These are phyloP conservation scores for Meriones psammophilus DNA, from an alignment of 2,797 vertebrate genomes.

Conservation along the genomic window DNA sequence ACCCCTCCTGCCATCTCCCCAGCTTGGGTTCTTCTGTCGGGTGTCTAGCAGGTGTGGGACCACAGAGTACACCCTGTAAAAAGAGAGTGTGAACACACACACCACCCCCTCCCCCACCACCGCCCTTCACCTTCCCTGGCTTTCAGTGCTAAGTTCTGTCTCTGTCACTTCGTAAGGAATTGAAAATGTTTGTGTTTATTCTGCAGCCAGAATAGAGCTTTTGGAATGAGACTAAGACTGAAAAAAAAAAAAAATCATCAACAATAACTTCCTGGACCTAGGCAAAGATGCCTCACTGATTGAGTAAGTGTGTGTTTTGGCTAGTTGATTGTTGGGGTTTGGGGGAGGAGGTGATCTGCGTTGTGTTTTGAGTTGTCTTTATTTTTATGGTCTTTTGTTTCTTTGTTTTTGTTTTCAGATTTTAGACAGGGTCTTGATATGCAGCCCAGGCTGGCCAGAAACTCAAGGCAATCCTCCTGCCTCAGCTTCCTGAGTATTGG, in stretches of 20 bases:
- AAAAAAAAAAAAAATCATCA: slow-evolving; percentile 58
- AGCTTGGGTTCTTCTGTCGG: slow-evolving; percentile 32
- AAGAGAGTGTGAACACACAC: neutral
- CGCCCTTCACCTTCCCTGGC: neutral
- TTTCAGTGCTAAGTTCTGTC: neutral
- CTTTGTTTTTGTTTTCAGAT: neutral
- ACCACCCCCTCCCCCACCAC: neutral
- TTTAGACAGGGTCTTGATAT: neutral
- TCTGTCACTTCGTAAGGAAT: neutral
- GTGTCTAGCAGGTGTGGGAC: neutral
- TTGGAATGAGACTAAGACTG: neutral
- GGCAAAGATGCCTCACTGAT: neutral
- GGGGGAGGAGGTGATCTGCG: neutral
- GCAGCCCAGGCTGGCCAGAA: neutral
- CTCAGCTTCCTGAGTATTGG: neutral
- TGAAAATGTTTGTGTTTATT: neutral
- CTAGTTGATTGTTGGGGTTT: neutral
- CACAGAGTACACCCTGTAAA: neutral
- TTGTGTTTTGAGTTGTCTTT: neutral
- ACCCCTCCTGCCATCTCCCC: slow-evolving; percentile 51
- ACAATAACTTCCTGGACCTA: neutral
- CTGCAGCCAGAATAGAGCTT: neutral
- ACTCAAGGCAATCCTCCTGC: neutral
- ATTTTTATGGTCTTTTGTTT: neutral
- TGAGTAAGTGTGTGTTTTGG: neutral